Evolutionary conservation across 2,888 invertebrate species (phyloP).

Genomic region (Latheticus oryzae): DNA sequence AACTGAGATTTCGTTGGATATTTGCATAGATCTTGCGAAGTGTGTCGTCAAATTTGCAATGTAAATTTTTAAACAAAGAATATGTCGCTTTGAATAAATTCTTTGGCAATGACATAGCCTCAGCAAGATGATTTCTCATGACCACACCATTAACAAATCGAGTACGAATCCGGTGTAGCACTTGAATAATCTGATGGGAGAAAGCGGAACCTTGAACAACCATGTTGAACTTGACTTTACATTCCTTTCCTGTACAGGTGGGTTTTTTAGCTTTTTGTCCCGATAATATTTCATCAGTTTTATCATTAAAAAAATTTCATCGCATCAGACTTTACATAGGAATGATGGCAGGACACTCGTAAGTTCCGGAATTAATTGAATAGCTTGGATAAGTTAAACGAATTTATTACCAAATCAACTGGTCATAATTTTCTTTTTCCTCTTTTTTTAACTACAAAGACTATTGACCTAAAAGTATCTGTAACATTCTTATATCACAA

Average conservation of each 20-base stretch:
- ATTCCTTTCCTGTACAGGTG: constrained; percentile 49
- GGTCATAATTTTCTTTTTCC: too few species aligned
- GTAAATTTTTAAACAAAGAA: too few species aligned
- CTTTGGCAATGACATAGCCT: constrained; percentile 40
- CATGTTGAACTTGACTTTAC: constrained; percentile 51
- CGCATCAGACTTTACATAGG: constrained; percentile 12
- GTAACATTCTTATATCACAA: too few species aligned
- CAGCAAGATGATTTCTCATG: constrained; percentile 44
- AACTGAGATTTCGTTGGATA: too few species aligned
- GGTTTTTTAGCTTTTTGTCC: constrained; percentile 33
- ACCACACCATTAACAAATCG: constrained; percentile 43
- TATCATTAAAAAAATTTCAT: constrained; percentile 4
- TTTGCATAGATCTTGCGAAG: too few species aligned
- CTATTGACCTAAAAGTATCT: too few species aligned
- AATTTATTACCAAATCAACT: constrained; percentile 32
- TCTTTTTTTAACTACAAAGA: too few species aligned
- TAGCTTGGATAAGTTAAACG: constrained; percentile 27
- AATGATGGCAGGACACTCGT: constrained; percentile 13
- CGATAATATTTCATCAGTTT: constrained; percentile 6
- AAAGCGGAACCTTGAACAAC: constrained; percentile 54
- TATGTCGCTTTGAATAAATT: constrained; percentile 40
- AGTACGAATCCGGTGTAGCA: constrained; percentile 43
- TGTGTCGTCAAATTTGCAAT: too few species aligned
- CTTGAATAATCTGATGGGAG: constrained; percentile 43
- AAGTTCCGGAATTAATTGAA: constrained; percentile 25